These are phyloP conservation scores for Hirtodrosophila cameraria DNA, from an alignment of 2,888 invertebrate species.

Conservation along the genomic window DNA sequence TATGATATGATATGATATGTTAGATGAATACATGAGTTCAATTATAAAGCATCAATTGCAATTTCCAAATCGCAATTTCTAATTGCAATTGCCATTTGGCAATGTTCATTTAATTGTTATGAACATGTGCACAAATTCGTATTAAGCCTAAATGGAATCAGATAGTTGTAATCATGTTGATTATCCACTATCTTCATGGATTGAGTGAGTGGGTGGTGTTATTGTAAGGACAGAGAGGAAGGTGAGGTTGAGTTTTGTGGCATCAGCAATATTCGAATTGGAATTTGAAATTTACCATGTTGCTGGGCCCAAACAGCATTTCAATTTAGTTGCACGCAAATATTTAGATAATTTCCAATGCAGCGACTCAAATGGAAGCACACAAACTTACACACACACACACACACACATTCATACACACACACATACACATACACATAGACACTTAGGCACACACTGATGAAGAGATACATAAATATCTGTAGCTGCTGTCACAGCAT, in stretches of 20 bases:
- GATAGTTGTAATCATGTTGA: constrained; percentile 6
- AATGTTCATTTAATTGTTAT: constrained; percentile 16
- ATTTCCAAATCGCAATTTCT: neutral
- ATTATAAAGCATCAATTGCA: constrained; percentile 18
- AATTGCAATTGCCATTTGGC: too few species aligned
- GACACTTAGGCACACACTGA: neutral
- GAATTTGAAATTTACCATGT: constrained; percentile 17
- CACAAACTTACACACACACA: constrained; percentile 6
- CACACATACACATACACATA: constrained; percentile 1
- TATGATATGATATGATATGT: constrained; percentile 4
- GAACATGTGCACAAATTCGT: constrained; percentile 7
- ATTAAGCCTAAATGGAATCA: neutral
- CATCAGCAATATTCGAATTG: constrained; percentile 25
- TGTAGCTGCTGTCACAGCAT: constrained; percentile 62
- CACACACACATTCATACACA: neutral
- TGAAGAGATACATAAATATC: constrained; percentile 25
- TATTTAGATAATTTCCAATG: constrained; percentile 69
- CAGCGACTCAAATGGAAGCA: constrained; percentile 48
- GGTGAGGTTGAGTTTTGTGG: neutral
- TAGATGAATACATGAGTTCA: constrained; percentile 12
- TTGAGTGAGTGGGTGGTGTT: neutral
- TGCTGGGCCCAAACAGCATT: constrained; percentile 48
- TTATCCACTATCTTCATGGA: neutral
- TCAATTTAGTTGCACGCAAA: constrained; percentile 72
- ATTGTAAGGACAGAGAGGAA: too few species aligned